phyloP scores from a whole-genome alignment of 2,888 invertebrate species.

The Petrolisthes manimaculis region DNA sequence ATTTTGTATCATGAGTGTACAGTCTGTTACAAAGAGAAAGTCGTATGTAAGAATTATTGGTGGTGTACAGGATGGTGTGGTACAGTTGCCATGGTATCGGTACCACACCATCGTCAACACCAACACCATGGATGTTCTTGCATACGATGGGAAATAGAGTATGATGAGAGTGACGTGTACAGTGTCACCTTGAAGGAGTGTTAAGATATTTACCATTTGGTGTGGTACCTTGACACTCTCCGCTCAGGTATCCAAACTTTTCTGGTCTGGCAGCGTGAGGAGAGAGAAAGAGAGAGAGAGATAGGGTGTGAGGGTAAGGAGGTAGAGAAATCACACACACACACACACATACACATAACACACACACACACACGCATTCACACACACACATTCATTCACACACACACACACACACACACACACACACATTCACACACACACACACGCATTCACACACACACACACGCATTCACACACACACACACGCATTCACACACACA shows the following conservation, averaged over 20 bases:
- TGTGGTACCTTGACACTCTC: conserved; percentile 62
- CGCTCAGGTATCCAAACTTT: conserved; percentile 58
- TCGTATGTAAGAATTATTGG: too few relatives aligned
- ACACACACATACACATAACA: not conserved
- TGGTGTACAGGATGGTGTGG: too few relatives aligned
- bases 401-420: too few relatives aligned
- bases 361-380: too few relatives aligned
- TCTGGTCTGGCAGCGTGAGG: conserved; percentile 60
- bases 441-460: not conserved
- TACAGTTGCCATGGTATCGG: too few relatives aligned
- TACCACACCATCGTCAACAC: too few relatives aligned
- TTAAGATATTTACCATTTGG: conserved; percentile 63
- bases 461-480: too few relatives aligned
- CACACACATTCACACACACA: not conserved
- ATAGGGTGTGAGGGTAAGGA: not conserved
- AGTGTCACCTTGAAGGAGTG: not conserved
- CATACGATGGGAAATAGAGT: not conserved
- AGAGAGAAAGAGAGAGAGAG: conserved; percentile 16
- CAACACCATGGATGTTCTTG: not conserved
- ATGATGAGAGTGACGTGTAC: not conserved
- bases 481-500: too few relatives aligned
- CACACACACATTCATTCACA: too few relatives aligned
- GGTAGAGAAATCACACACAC: conserved; percentile 4
- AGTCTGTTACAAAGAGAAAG: too few relatives aligned
- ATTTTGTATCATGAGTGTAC: too few relatives aligned